Evolutionary conservation across 2,797 vertebrate genomes (phyloP), one percentile per base, ranked within the genome.

Genomic region (Gallinago solitaria): DNA sequence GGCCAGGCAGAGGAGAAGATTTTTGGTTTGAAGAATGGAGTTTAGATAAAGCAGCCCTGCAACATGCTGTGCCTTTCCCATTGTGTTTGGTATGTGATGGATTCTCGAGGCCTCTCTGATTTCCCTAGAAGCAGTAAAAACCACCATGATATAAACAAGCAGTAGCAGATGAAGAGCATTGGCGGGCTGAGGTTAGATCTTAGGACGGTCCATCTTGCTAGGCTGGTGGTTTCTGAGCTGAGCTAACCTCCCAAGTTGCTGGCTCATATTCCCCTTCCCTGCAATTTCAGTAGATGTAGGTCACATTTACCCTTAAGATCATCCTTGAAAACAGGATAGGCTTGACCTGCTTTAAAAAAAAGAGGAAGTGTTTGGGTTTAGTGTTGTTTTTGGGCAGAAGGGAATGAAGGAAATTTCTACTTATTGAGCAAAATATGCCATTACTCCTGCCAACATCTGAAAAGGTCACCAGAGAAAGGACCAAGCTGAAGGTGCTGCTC

Each of bases 181-280:
- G 53, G 82, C 43, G 33, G 73, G 43, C 24, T 47, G 88, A 59
- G 90, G 60, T 19, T 33, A 35, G 83, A 60, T 45, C 27, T 50
- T 11, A 4, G 61, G 77, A 79, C 3, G 13, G 69, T 61, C 69
- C 50, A 5, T 86, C 27, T 50, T 37, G 28, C 64, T 71, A 41
- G 23, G 64, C 15, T 82, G 59, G 41, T 41, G 74, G n/a, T 6
- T 87, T 83, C 89, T 43, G 32, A 63, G 77, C 76, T 19, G n/a
- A 88, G 60, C 69, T 90, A 91, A 81, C 83, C 90, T 89, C 92
- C 93, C 90, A 93, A 32, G 80, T 60, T 75, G 88, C 25, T 93
- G 90, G 77, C 65, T 90, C 30, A 0, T 12, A 5, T 28, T 90
- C 15, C n/a, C 20, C 18, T 89, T 70, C 7, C 64, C 68, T 1